Evolutionary conservation across 2,888 invertebrate species (phyloP).

Genomic region (Euzophera pinguis): DNA sequence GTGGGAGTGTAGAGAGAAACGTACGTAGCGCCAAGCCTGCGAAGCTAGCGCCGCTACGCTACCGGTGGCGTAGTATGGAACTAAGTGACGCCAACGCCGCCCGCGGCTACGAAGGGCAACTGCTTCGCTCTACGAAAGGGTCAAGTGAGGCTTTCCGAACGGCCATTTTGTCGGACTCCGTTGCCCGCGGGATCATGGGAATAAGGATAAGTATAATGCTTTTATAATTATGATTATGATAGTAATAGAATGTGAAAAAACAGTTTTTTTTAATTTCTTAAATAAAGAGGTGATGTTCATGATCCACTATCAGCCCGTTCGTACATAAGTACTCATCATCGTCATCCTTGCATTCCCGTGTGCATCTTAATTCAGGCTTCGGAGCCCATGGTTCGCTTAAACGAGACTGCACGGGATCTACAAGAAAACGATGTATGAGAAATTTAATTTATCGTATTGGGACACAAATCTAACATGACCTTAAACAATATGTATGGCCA

Average conservation of each 20-base stretch:
- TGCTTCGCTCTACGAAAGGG: slow-evolving; percentile 29
- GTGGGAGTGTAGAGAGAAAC: slow-evolving; percentile 60
- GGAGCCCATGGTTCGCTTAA: no score
- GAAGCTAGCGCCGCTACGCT: slow-evolving; percentile 48
- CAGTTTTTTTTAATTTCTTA: slow-evolving; percentile 11
- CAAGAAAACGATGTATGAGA: no score
- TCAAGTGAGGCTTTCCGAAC: slow-evolving; percentile 34
- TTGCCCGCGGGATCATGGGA: slow-evolving; percentile 36
- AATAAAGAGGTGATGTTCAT: background rate
- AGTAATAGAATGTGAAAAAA: slow-evolving; percentile 16
- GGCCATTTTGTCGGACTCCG: slow-evolving; percentile 56
- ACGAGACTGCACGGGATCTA: no score
- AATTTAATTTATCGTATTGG: no score
- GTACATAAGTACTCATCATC: no score
- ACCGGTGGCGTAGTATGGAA: slow-evolving; percentile 55
- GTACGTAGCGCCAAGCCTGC: slow-evolving; percentile 31
- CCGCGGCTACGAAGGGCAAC: slow-evolving; percentile 39
- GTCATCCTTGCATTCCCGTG: no score
- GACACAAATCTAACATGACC: no score
- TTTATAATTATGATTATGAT: slow-evolving; percentile 40
- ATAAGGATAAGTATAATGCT: slow-evolving; percentile 36
- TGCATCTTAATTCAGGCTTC: no score
- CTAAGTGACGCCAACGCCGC: slow-evolving; percentile 47
- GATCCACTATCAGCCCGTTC: background rate
- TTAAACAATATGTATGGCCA: no score